A percentile compares a stretch with the other conserved stretches of the same genome.
phyloP scores from a whole-genome alignment of 2,888 invertebrate species.

The Brachyopa scutellaris region DNA sequence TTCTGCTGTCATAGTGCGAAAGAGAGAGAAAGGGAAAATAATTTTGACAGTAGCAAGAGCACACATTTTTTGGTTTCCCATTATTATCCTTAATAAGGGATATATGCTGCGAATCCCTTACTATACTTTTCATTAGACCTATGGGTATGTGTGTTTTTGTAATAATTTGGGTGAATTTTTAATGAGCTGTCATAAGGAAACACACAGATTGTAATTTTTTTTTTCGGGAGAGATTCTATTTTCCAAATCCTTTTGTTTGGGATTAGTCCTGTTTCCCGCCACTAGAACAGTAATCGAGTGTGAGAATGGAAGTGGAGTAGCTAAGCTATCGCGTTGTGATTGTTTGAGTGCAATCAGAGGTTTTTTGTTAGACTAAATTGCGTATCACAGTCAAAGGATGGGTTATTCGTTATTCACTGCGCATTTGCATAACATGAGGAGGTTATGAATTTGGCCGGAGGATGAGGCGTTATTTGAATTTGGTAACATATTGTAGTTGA shows the following conservation, averaged over 20 bases:
- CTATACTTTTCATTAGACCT: slow-evolving; percentile 55
- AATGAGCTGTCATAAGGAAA: slow-evolving; percentile 72
- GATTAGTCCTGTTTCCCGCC: slow-evolving; percentile 34
- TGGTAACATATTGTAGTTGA: slow-evolving; percentile 29
- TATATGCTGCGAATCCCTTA: slow-evolving; percentile 26
- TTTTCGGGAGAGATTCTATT: slow-evolving; percentile 25
- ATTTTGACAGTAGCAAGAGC: slow-evolving; percentile 58
- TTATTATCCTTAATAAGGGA: slow-evolving; percentile 60
- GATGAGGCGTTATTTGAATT: not conserved
- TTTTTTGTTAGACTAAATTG: slow-evolving; percentile 43
- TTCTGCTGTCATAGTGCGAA: slow-evolving; percentile 31
- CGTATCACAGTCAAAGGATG: slow-evolving; percentile 27
- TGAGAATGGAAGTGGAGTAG: too few species aligned
- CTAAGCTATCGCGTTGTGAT: too few species aligned
- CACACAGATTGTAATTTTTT: slow-evolving; percentile 37
- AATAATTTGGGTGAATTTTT: slow-evolving; percentile 70
- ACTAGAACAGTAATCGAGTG: slow-evolving; percentile 33
- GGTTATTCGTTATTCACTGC: slow-evolving; percentile 27
- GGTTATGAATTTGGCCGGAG: not conserved
- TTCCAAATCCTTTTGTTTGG: slow-evolving; percentile 39
- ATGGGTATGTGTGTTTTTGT: slow-evolving; percentile 56
- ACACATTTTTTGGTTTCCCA: slow-evolving; percentile 44
- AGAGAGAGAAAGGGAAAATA: slow-evolving; percentile 2
- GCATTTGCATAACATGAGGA: slow-evolving; percentile 50
- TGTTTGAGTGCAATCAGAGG: slow-evolving; percentile 24